Base-by-base conservation (phyloP, 2,113 vertebrate genomes). In the Equus quagga region DNA sequence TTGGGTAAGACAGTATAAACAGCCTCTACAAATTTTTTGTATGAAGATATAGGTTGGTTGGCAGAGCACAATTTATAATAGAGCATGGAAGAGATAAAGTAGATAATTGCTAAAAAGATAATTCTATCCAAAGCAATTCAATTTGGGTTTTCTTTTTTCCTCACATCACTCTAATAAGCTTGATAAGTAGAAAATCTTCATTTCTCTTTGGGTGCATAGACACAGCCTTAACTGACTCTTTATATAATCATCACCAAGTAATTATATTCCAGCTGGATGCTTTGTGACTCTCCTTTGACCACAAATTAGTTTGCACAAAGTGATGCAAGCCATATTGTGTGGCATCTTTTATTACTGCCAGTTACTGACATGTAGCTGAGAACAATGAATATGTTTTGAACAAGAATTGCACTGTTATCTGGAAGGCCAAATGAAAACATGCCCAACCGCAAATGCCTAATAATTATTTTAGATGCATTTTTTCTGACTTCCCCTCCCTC, bases 211-310 rank as follows among this genome's bases (percentile, higher is more conserved):
- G 19, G 24, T n/a, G 18, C 46, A 80, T 18, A 89, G 82, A 96
- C 21, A 79, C n/a, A 93, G 67, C 6, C 75, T 93, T 96, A 89
- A 89, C 78, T 93, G 73, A 96, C 60, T 96, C 28, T 89, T 95
- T 91, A 89, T 44, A 65, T 87, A 96, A 96, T 97, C 78, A 89
- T 85, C 65, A 96, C 49, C 73, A 97, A 98, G 46, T 76, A 95
- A 94, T 51, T 92, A 44, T 31, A 85, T 49, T 85, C 24, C 5
- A 91, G 70, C 31, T 54, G 69, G 60, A 81, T 95, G 91, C 81
- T 97, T 98, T 86, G 13, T 92, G 78, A 96, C 26, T 97, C 76
- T 96, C 60, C 49, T 96, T 97, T 98, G 95, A 96, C 24, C 49
- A 21, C 15, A 87, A 65, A 94, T 95, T 85, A 96, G 79, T 95